Conservation (phyloP, 1,140 invertebrate genomes). For the Lasioglossum baleicum region DNA sequence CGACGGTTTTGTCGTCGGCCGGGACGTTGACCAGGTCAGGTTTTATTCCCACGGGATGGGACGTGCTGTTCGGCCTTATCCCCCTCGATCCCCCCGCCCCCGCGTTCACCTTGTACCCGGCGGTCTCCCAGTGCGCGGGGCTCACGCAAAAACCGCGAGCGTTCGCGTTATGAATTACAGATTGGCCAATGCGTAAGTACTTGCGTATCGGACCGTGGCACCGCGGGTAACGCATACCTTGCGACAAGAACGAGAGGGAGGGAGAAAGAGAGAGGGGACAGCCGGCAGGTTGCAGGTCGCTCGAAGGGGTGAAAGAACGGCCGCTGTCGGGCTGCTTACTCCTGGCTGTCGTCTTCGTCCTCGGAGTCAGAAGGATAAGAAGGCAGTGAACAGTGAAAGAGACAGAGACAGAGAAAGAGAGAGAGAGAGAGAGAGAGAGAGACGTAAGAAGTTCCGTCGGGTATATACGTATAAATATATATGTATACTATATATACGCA, state of each 20-base stretch:
- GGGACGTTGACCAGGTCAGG: conserved; percentile 69
- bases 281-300: conserved; percentile 68
- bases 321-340: conserved; percentile 62
- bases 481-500: conserved; percentile 29
- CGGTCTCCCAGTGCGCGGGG: conserved; percentile 56
- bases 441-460: conserved; percentile 44
- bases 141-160: conserved; percentile 65
- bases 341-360: conserved; percentile 62
- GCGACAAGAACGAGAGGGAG: neutral
- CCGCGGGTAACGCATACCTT: conserved; percentile 62
- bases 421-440: conserved; percentile 27
- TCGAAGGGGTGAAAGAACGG: conserved; percentile 69
- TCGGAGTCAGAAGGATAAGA: conserved; percentile 31
- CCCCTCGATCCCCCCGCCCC: conserved; percentile 8
- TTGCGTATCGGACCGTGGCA: conserved; percentile 49
- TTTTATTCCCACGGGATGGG: conserved; percentile 71
- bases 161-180: conserved; percentile 76
- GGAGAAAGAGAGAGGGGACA: conserved; percentile 12
- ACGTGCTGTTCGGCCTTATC: conserved; percentile 10
- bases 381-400: neutral
- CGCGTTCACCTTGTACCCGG: conserved; percentile 8
- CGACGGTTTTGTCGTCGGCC: conserved; percentile 20
- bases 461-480: conserved; percentile 28
- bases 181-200: conserved; percentile 70
- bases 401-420: too few relatives aligned